Conservation (phyloP, 2,113 vertebrate species). For the Mobula hypostoma region DNA sequence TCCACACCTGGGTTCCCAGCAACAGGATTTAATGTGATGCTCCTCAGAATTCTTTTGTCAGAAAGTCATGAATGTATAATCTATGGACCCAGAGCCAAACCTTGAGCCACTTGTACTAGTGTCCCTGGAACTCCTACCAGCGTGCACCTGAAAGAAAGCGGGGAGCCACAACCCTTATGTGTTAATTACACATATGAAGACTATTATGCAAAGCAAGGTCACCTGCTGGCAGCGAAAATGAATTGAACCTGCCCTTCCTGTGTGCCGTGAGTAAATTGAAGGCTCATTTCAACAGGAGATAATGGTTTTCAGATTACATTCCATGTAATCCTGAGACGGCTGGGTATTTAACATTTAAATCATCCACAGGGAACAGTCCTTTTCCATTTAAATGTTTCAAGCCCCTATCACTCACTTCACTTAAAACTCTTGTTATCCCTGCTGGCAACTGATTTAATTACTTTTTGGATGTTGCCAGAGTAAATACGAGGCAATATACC, state of each 20-base stretch:
- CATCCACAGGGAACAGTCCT: conserved; percentile 59
- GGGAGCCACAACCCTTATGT: conserved; percentile 68
- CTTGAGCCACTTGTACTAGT: conserved; percentile 47
- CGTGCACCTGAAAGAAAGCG: conserved; percentile 64
- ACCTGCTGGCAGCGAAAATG: conserved; percentile 91
- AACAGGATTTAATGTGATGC: conserved; percentile 44
- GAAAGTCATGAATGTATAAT: conserved; percentile 50
- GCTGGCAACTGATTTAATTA: conserved; percentile 41
- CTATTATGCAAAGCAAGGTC: conserved; percentile 84
- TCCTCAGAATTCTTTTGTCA: conserved; percentile 53
- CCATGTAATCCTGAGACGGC: conserved; percentile 52
- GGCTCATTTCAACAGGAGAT: conserved; percentile 65
- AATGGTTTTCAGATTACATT: conserved; percentile 71
- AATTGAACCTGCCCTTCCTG: conserved; percentile 67
- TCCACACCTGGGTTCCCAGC: conserved; percentile 52
- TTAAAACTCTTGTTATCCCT: conserved; percentile 53
- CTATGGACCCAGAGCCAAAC: conserved; percentile 48
- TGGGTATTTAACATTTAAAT: conserved; percentile 72
- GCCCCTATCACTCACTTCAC: conserved; percentile 56
- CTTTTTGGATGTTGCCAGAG: conserved; percentile 43
- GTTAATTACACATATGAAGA: conserved; percentile 91
- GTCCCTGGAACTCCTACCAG: conserved; percentile 56
- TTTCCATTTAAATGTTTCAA: conserved; percentile 59
- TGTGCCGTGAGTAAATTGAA: conserved; percentile 59
- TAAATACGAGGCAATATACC: conserved; percentile 9